Percentiles rank a stretch among this genome's conserved stretches.
Conservation (phyloP, 2,113 vertebrate genomes). For the Orientallactaga bullata region DNA sequence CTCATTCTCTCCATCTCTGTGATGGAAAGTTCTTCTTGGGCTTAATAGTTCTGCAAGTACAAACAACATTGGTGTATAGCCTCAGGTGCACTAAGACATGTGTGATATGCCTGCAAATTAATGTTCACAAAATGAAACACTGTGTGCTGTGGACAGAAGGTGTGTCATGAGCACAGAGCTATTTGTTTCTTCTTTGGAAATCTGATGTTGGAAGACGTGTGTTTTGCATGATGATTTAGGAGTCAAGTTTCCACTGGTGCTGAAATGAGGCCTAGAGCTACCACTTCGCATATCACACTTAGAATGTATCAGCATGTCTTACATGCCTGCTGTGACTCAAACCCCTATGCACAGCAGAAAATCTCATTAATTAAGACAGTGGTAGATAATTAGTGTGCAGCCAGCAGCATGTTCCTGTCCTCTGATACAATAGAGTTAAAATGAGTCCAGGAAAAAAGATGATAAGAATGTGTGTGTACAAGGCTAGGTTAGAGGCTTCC, state of each 20-base stretch:
- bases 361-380: constrained; percentile 65
- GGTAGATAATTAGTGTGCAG: constrained; percentile 73
- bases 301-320: neutral
- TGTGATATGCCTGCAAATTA: neutral
- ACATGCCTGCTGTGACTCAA: constrained; percentile 38
- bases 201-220: neutral
- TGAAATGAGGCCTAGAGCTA: neutral
- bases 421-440: constrained; percentile 41
- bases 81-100: neutral
- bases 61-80: neutral
- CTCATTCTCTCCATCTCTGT: neutral
- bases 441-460: neutral
- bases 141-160: accelerated
- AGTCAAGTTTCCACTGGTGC: neutral
- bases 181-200: accelerated
- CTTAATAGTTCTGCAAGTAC: neutral
- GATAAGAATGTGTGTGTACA: neutral
- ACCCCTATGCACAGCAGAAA: constrained; percentile 19
- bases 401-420: constrained; percentile 64
- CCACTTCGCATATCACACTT: neutral
- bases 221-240: neutral
- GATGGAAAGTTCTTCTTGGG: neutral
- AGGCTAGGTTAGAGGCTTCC: constrained; percentile 35
- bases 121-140: no score
- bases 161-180: neutral